Evolutionary conservation across 2,888 invertebrate genomes (phyloP), one percentile per base, ranked within the genome.

Genomic region (Strigamia maritima): DNA sequence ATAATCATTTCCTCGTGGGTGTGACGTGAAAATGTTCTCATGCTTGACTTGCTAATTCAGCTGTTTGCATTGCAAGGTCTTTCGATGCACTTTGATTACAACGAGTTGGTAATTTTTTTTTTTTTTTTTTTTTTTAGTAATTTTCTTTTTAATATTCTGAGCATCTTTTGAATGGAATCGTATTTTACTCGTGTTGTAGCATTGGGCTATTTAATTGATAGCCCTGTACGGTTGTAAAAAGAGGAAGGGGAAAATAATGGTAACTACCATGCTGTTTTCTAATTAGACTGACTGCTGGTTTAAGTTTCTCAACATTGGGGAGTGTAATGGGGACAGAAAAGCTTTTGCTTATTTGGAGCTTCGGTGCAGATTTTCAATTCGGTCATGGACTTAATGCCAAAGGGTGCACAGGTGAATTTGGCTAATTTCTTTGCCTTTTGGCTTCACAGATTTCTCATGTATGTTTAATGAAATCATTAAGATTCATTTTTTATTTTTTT

Each of bases 351-450:
- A 54, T 54, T 70, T 70, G 70, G 70, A 70, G 24, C 26, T 70
- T 70, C 26, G 70, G 70, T 70, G 14, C 24, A 14, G 14, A 28
- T 26, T 70, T 70, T 28, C 28, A 70, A 70, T 70, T 26, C 70
- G 70, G 70, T 70, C 70, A 70, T 26, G 70, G 70, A 70, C 70
- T 70, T 70, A 28, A 14, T 16, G 70, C 70, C 70, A 70, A 70
- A 70, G 70, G 70, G 70, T 70, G 70, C 28, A 70, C 70, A 26
- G 28, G 70, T 70, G 70, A 70, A 70, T 70, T 26, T 28, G 70
- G 24, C 70, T 70, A 26, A 70, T 28, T 28, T 65, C 22, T n/a
- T 44, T 70, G 70, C 70, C 70, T n/a, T 7, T 70, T n/a, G 26
- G 70, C 70, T 70, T 70, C 26, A 28, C n/a, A 70, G 28, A 65